Evolutionary conservation across 2,113 vertebrate genomes (phyloP), one percentile per base, ranked within the genome.

Genomic region (Arenaria interpres): DNA sequence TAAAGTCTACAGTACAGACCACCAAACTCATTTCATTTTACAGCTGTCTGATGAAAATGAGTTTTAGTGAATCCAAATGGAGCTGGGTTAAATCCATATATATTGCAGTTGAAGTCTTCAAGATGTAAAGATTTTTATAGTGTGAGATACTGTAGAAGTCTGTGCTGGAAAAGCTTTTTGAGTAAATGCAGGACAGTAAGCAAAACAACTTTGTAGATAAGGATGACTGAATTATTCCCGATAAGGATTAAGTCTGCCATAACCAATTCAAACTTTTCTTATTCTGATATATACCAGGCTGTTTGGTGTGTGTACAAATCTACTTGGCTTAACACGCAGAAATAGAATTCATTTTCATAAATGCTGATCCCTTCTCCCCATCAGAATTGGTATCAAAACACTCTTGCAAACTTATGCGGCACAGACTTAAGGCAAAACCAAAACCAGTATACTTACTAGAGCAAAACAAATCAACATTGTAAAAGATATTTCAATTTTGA

Each of bases 231-330:
- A 83, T 84, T 97, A 95, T 50, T 78, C 57, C 53, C 0, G 97
- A 98, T 98, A 98, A 97, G 73, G 54, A 91, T 95, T 97, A 75
- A 80, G 89, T 88, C 97, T 98, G 98, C 97, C 98, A 83, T 22
- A 95, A 71, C 87, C 97, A 97, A 97, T 97, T 97, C 93, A 97
- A 96, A 95, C 85, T 85, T 92, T 89, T 89, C 80, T 59, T 74
- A 4, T 68, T 46, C 83, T 98, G 98, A 98, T 90, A 45, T 28
- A 95, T 60, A 67, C 94, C 98, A 98, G 98, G 87, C 95, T 94
- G 50, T 84, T 89, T 72, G 68, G 32, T 60, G 63, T 88, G 87
- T 25, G 39, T 57, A 80, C 82, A 76, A 25, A 41, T 63, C 43
- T 69, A 53, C 45, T 83, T 8, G 89, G 19, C 9, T 60, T 81